These are phyloP conservation scores for Aquatica leii DNA, from an alignment of 2,888 invertebrate genomes.

Conservation along the genomic window DNA sequence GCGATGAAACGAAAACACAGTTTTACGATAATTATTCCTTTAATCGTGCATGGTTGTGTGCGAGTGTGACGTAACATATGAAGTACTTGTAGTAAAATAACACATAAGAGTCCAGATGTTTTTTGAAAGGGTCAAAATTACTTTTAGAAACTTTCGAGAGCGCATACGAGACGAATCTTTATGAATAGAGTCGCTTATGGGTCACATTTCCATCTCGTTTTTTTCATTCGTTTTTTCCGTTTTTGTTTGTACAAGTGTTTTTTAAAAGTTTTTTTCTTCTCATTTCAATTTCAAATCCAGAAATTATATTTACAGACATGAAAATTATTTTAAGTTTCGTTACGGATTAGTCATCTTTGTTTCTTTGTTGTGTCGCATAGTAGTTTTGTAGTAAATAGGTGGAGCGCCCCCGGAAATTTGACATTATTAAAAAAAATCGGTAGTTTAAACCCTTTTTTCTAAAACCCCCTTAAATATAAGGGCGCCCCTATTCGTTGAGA, in stretches of 20 bases:
- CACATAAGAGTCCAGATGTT: conserved; percentile 42
- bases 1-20: no score
- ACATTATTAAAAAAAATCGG: conserved; percentile 43
- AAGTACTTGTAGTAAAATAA: conserved; percentile 34
- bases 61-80: conserved; percentile 30
- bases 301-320: conserved; percentile 45
- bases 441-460: conserved; percentile 37
- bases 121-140: conserved; percentile 44
- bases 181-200: conserved; percentile 7
- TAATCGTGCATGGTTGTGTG: not conserved
- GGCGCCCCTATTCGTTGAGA: conserved; percentile 45
- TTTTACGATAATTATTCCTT: no score
- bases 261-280: conserved; percentile 24
- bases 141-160: conserved; percentile 15
- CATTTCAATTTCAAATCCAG: conserved; percentile 42
- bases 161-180: conserved; percentile 18
- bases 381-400: no score
- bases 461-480: conserved; percentile 36
- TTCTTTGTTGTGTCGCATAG: no score
- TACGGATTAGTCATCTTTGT: not conserved
- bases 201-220: not conserved
- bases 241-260: conserved; percentile 44
- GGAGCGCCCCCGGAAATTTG: conserved; percentile 39
- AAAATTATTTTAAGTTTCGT: conserved; percentile 33
- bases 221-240: conserved; percentile 16